phyloP scores from a whole-genome alignment of 2,888 invertebrate genomes.

The Unio pictorum region DNA sequence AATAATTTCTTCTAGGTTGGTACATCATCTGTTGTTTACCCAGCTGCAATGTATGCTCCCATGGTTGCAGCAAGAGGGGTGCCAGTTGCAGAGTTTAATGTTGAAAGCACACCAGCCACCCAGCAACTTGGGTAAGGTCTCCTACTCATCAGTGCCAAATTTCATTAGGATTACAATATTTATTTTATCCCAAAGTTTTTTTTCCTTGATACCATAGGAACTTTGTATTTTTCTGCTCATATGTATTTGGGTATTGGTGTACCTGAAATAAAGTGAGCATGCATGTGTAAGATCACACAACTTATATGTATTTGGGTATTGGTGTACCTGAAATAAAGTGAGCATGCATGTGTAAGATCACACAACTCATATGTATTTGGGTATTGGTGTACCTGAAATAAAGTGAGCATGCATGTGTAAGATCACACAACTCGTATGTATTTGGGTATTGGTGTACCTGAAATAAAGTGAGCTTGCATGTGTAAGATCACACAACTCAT shows the following conservation, averaged over 20 bases:
- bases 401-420: background rate
- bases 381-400: background rate
- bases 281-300: background rate
- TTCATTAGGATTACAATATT: background rate
- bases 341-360: background rate
- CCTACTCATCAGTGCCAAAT: background rate
- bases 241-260: background rate
- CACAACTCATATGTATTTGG: background rate
- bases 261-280: background rate
- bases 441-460: background rate
- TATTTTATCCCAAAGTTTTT: too few relatives aligned
- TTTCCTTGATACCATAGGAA: too few relatives aligned
- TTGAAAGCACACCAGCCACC: constrained; percentile 76
- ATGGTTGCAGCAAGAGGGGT: constrained; percentile 81
- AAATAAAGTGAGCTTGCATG: background rate
- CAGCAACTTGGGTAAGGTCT: constrained; percentile 73
- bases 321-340: background rate
- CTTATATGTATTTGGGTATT: background rate
- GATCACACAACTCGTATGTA: background rate
- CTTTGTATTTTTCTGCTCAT: too few relatives aligned
- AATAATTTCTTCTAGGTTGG: constrained; percentile 75
- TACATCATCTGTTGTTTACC: constrained; percentile 89
- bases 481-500: background rate
- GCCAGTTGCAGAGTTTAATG: constrained; percentile 83
- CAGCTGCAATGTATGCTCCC: constrained; percentile 90